Base-by-base conservation (phyloP, 2,113 vertebrate species). In the Nothocercus nigrocapillus region DNA sequence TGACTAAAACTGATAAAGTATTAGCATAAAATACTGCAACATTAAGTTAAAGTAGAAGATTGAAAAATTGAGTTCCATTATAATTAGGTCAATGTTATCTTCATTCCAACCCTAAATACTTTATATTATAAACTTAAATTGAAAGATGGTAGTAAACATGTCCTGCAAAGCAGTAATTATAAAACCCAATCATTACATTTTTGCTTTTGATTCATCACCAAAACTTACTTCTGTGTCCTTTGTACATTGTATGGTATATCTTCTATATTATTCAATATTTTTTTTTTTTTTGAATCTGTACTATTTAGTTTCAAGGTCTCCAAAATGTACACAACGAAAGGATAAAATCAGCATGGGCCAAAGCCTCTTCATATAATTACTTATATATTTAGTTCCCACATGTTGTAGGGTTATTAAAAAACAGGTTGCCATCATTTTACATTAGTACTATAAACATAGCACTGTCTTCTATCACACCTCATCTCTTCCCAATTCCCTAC, bases 171-270 rank as follows among this genome's bases (percentile, higher is more conserved):
- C 62, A 51, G 63, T 85, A 96, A 93, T 95, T 95, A 94, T 62
- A 93, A 63, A 66, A 94, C 69, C 44, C 66, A 95, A 42, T 73
- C 80, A 90, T 84, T 64, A 61, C 15, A 86, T 79, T 95, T 95
- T 89, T 92, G 38, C 47, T 93, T 77, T 76, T 88, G 85, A 90
- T 96, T 95, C 94, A 94, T 95, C 94, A 94, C 91, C 79, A 95
- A 56, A 93, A 92, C 27, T 69, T 88, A 53, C 51, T 53, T 53
- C 51, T 27, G 51, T 24, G 11, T 53, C 24, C 51, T 27, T 53
- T 53, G 51, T 53, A 53, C 24, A 53, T 24, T 53, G 51, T 53
- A 53, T 44, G 42, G 42, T 44, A 44, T 44, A 17, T 88, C 63
- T 81, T 79, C 67, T 73, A 49, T 0, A 1, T 45, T 82, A 66